Evolutionary conservation across 2,888 invertebrate genomes (phyloP), one percentile per base, ranked within the genome.

Genomic region (Phyllotreta cruciferae): DNA sequence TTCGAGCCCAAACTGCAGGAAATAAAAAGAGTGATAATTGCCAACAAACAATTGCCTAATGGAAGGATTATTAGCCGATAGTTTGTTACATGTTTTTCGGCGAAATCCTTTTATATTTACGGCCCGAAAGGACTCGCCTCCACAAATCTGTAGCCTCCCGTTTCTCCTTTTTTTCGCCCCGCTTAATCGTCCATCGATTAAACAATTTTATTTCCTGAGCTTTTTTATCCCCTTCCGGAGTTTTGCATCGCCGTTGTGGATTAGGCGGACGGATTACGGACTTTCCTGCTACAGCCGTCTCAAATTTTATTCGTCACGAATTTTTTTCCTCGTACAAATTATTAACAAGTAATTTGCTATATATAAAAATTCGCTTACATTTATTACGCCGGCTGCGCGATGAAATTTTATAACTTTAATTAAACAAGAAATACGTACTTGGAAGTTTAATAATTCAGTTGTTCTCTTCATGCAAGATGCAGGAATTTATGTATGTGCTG

Each of bases 21-120:
- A 62, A 66, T 64, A 67, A 70, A 70, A 67, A 66, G 57, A 58
- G 62, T 66, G 68, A 63, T 66, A 70, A 69, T 67, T 66, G 66
- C 62, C 63, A 58, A 66, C 66, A 67, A 70, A 70, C 67, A 68
- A 70, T 66, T 66, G 66, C 63, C 64, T 66, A 70, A 69, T 70
- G 64, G 65, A 64, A 56, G 68, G 67, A 68, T 70, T 70, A 67
- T 66, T 64, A 56, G 56, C 56, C 57, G 64, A 64, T 67, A 62
- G 62, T 60, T 64, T 62, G 64, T 62, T 57, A 60, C 64, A 60
- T 60, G 67, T 60, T 63, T 65, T 36, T 50, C 60, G 61, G 44
- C 41, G 24, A 62, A 63, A 67, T 67, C 64, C 67, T 50, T 52
- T 56, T 49, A 56, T 61, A 67, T 65, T 63, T 64, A 64, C 56